Conservation (phyloP, 2,797 vertebrate species). For the Dromococcyx pavoninus region DNA sequence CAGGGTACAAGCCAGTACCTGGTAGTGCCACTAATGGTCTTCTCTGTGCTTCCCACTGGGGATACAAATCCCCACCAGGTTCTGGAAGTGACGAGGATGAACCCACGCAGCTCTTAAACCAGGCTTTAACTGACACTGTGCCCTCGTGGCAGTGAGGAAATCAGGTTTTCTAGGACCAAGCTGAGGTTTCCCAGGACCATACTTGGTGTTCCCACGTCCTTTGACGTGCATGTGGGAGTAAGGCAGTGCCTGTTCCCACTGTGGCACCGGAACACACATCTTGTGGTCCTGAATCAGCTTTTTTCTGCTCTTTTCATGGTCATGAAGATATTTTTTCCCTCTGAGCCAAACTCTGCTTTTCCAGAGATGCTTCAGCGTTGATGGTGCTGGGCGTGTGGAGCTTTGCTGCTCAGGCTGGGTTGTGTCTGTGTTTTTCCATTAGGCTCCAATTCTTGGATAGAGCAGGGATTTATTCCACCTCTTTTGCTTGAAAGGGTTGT, state of each 20-base stretch:
- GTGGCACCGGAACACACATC: neutral
- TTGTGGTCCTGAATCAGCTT: neutral
- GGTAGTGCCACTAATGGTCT: neutral
- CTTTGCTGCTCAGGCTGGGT: constrained; percentile 7
- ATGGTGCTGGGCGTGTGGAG: neutral
- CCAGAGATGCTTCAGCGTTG: neutral
- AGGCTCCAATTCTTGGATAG: constrained; percentile 30
- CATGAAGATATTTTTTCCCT: neutral
- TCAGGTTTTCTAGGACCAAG: neutral
- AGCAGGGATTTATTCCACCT: constrained; percentile 28
- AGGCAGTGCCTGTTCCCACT: neutral
- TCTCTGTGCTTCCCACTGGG: rapidly evolving
- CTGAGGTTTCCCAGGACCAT: neutral
- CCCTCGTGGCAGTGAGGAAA: neutral
- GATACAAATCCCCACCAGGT: rapidly evolving
- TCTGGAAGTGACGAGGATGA: neutral
- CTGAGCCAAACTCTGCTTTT: neutral
- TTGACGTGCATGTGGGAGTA: rapidly evolving
- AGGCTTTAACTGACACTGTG: neutral
- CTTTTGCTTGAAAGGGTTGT: constrained; percentile 48
- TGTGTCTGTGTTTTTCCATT: constrained; percentile 37
- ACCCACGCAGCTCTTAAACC: neutral
- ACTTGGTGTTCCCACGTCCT: neutral
- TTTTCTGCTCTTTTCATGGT: neutral
- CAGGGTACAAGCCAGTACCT: neutral